These are phyloP conservation scores for Stictonetta naevosa DNA, from an alignment of 2,113 vertebrate species.

Conservation along the genomic window DNA sequence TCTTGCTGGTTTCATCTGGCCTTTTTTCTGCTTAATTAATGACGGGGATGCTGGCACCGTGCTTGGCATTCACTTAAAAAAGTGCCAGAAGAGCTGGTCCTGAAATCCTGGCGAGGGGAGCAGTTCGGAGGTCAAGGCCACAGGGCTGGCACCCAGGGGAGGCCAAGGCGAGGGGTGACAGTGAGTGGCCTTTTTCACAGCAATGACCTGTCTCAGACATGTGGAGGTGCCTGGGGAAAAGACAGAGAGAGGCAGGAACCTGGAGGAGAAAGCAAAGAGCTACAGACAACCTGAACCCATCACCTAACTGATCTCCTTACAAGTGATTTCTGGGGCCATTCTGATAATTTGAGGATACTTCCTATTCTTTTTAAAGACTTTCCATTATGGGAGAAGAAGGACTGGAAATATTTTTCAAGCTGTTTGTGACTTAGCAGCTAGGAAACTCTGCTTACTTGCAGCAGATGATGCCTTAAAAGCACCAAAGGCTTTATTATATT, in stretches of 20 bases:
- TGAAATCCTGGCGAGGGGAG: too few relatives aligned
- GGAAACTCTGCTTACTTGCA: slow-evolving; percentile 43
- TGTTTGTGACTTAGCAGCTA: slow-evolving; percentile 65
- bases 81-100: neutral
- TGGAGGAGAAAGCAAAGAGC: neutral
- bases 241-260: neutral
- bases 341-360: neutral
- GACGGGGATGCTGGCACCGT: neutral
- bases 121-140: too few relatives aligned
- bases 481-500: slow-evolving; percentile 53
- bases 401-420: slow-evolving; percentile 45
- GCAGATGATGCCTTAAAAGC: slow-evolving; percentile 44
- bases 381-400: neutral
- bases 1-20: neutral
- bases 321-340: slow-evolving; percentile 35
- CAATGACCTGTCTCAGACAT: neutral
- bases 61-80: neutral
- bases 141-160: too few relatives aligned
- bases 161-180: too few relatives aligned
- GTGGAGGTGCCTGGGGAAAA: neutral
- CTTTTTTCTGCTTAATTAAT: neutral
- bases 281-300: neutral
- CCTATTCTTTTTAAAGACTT: neutral
- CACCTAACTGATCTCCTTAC: neutral
- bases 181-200: too few relatives aligned